Base-by-base conservation (phyloP, 2,797 vertebrate genomes). In the Varecia variegata region DNA sequence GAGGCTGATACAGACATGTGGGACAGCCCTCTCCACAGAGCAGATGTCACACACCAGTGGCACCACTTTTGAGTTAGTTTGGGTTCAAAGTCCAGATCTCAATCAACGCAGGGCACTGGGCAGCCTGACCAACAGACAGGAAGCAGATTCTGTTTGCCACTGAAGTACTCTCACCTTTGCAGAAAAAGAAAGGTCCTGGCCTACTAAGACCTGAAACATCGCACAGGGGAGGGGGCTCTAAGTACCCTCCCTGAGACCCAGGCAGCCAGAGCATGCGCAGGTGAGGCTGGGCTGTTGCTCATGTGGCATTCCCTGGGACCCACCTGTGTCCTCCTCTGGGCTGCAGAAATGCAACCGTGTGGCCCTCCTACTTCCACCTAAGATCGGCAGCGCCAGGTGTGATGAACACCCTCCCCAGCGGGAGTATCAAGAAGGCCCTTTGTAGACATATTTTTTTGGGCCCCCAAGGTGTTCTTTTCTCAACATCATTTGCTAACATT, bases 1-100 rank as follows among this genome's bases (percentile, higher is more conserved):
- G 52, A 14, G 32, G 17, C 38, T 1, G 0, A 35, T 23, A 11
- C 0, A 18, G 68, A 18, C 32, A 32, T 11, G 5, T 2, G 2
- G 45, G 67, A n/a, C 56, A 50, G 2, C 13, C 11, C 40, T 45
- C n/a, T 88, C 17, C 7, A 5, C 85, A 83, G 38, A 38, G 45
- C 38, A 15, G 30, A 35, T 2, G 5, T 7, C 52, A 27, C 38
- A 65, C 9, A 32, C 62, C 25, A 13, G 30, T 21, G 43, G 27
- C 1, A 14, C 11, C 27, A 32, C 27, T 30, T 20, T 27, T 1
- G 9, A 50, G 43, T 60, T 18, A 23, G 58, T 12, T 30, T 83
- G 38, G 23, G 18, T 38, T 67, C 79, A 38, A 23, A 4, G 23
- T 67, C 40, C 18, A 30, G 47, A 45, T 40, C 40, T 67, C 79